Evolutionary conservation across 2,888 invertebrate genomes (phyloP).

Genomic region (Halocaridina rubra): DNA sequence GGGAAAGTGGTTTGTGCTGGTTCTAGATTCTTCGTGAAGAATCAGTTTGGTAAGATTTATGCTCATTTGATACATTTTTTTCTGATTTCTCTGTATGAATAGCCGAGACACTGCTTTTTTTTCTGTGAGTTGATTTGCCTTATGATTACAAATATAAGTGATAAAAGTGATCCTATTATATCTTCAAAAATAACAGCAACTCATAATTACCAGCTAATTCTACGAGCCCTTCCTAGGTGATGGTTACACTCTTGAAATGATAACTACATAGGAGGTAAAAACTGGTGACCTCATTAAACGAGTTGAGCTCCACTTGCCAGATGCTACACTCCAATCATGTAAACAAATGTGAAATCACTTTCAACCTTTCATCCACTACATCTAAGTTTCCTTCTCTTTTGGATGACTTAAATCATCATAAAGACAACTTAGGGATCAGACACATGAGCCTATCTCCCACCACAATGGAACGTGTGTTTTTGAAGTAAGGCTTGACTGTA

Average conservation of each 20-base stretch:
- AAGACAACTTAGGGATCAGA: conserved; percentile 75
- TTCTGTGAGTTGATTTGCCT: not conserved
- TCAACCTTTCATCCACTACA: conserved; percentile 74
- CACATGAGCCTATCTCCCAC: conserved; percentile 87
- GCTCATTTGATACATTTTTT: not conserved
- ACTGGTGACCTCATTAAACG: not conserved
- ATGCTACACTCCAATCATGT: conserved; percentile 69
- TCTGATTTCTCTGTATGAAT: not conserved
- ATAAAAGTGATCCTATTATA: not conserved
- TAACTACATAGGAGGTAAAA: conserved; percentile 66
- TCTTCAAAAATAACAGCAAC: not conserved
- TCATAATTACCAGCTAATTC: not conserved
- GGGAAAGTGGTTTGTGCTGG: conserved; percentile 72
- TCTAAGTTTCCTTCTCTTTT: conserved; percentile 75
- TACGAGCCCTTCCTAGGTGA: conserved; percentile 63
- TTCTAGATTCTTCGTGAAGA: conserved; percentile 73
- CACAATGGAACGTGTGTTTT: conserved; percentile 92
- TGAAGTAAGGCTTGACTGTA: no score
- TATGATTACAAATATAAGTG: not conserved
- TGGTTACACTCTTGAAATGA: conserved; percentile 69
- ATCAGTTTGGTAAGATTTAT: conserved; percentile 64
- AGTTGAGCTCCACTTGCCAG: conserved; percentile 65
- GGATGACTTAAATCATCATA: conserved; percentile 74
- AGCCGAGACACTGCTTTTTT: not conserved
- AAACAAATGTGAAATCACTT: conserved; percentile 70